phyloP scores from a whole-genome alignment of 2,888 invertebrate genomes.

The Dyspetes luteomarginatus region DNA sequence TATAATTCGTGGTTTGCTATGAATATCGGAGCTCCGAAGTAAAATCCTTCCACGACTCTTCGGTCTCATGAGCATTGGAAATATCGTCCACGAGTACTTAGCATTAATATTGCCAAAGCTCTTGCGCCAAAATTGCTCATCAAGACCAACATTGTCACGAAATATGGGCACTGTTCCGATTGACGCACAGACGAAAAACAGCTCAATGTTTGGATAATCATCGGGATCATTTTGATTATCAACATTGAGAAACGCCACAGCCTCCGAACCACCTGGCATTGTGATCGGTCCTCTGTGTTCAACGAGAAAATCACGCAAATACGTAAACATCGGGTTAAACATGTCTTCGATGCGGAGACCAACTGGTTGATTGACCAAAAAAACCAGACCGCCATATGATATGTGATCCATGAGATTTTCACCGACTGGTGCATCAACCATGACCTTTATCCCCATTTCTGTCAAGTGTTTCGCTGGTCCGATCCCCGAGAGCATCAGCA shows the following conservation, averaged over 20 bases:
- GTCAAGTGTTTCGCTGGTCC: constrained; percentile 86
- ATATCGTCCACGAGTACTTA: constrained; percentile 74
- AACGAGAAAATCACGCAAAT: constrained; percentile 56
- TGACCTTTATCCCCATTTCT: constrained; percentile 85
- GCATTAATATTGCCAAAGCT: constrained; percentile 85
- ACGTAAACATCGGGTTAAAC: constrained; percentile 62
- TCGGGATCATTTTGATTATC: constrained; percentile 85
- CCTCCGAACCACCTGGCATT: constrained; percentile 85
- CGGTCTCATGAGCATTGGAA: constrained; percentile 86
- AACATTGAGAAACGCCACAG: constrained; percentile 86
- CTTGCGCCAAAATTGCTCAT: constrained; percentile 85
- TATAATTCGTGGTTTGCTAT: constrained; percentile 86
- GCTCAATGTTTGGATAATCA: constrained; percentile 88
- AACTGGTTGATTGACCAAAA: constrained; percentile 84
- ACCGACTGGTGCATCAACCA: constrained; percentile 87
- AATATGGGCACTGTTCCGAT: constrained; percentile 85
- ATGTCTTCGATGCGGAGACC: constrained; percentile 66
- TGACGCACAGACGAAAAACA: constrained; percentile 87
- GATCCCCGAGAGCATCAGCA: constrained; percentile 92
- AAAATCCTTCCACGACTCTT: constrained; percentile 87
- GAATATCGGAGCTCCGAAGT: constrained; percentile 86
- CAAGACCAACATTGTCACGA: constrained; percentile 85
- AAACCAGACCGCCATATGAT: constrained; percentile 85
- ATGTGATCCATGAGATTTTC: constrained; percentile 87
- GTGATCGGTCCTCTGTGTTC: constrained; percentile 85